These are phyloP conservation scores for Petrocephalus schoutedeni DNA, from an alignment of 2,797 vertebrate species.

Conservation along the genomic window DNA sequence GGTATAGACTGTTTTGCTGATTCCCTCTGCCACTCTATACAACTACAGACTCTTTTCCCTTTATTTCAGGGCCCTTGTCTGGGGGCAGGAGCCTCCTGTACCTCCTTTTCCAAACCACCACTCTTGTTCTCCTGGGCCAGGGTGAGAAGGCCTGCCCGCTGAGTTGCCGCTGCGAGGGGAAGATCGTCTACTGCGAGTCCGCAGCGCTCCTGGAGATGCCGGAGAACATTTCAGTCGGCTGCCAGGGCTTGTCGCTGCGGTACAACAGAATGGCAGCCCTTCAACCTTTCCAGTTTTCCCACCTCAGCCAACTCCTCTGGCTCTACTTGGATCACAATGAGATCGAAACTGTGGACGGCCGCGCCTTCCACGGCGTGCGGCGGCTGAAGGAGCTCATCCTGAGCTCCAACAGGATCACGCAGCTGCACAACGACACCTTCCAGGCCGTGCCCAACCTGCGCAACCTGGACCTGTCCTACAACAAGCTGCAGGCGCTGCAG, in stretches of 20 bases:
- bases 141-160: conserved; percentile 89
- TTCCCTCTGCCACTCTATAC: not conserved
- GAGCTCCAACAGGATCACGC: conserved; percentile 91
- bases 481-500: conserved; percentile 87
- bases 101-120: conserved; percentile 56
- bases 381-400: conserved; percentile 94
- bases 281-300: conserved; percentile 90
- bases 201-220: conserved; percentile 88
- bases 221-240: conserved; percentile 89
- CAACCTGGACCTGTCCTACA: conserved; percentile 94
- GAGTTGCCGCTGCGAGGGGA: conserved; percentile 91
- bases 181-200: conserved; percentile 96
- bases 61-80: conserved; percentile 53
- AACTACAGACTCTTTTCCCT: not conserved
- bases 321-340: conserved; percentile 98
- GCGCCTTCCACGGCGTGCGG: conserved; percentile 91
- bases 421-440: conserved; percentile 91
- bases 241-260: conserved; percentile 89
- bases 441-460: conserved; percentile 95
- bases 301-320: conserved; percentile 96
- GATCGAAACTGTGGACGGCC: conserved; percentile 84
- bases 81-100: conserved; percentile 58
- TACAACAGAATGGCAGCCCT: conserved; percentile 94
- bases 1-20: not conserved
- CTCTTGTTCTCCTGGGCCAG: conserved; percentile 67